Percentiles rank a stretch among this genome's conserved stretches.
Conservation (phyloP, 2,113 vertebrate genomes). For the Bungarus multicinctus region DNA sequence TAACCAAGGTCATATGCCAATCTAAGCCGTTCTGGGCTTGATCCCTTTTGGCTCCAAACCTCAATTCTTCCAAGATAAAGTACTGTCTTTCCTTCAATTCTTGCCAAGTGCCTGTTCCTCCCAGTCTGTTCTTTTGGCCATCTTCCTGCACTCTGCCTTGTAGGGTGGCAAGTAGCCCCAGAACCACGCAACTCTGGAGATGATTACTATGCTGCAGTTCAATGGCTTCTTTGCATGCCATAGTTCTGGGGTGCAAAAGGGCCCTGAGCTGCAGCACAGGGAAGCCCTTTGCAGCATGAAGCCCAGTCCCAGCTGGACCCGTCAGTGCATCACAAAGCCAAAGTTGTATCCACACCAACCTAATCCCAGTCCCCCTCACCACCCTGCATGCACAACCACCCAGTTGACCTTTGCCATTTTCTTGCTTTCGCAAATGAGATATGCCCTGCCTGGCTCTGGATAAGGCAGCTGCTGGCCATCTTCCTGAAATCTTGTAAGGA, state of each 20-base stretch:
- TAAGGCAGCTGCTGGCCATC: neutral
- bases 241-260: neutral
- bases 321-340: neutral
- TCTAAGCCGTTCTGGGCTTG: neutral
- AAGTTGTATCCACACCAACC: neutral
- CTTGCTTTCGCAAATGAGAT: neutral
- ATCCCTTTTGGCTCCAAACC: neutral
- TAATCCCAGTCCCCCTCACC: neutral
- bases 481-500: neutral
- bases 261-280: neutral
- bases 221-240: neutral
- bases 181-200: neutral
- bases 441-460: neutral
- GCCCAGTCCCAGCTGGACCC: neutral
- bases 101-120: neutral
- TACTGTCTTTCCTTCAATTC: neutral
- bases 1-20: neutral
- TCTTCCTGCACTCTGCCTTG: neutral
- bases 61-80: neutral
- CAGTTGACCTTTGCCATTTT: neutral
- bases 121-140: neutral
- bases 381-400: rapidly evolving
- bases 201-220: neutral
- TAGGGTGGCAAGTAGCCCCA: neutral
- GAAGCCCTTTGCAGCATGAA: neutral